phyloP scores from a whole-genome alignment of 2,797 vertebrate genomes.

The Bufotes viridis region DNA sequence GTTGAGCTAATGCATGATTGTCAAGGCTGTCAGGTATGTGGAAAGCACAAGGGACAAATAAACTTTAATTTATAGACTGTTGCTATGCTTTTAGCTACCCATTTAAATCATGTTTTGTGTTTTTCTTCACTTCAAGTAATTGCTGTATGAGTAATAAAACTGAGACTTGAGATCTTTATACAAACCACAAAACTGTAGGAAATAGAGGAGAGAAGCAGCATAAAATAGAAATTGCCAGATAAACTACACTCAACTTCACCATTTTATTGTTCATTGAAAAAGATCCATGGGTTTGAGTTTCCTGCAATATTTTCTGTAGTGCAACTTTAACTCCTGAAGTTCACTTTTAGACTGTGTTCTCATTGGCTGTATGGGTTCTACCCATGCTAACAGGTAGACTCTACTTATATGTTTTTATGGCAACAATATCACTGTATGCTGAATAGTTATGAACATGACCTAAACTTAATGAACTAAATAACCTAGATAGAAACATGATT shows the following conservation, averaged over 20 bases:
- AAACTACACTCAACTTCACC: slow-evolving; percentile 12
- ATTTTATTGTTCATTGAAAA: slow-evolving; percentile 18
- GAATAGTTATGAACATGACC: not conserved
- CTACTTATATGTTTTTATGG: not conserved
- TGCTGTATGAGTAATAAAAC: slow-evolving; percentile 38
- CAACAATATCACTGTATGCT: not conserved
- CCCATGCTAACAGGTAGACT: not conserved
- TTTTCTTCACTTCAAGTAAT: slow-evolving; percentile 35
- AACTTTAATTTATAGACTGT: slow-evolving; percentile 49
- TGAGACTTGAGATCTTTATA: slow-evolving; percentile 39
- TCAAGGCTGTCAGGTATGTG: slow-evolving; percentile 35
- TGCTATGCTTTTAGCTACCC: slow-evolving; percentile 43
- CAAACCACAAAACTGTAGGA: slow-evolving; percentile 40
- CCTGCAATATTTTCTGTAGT: not conserved
- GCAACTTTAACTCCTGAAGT: not conserved
- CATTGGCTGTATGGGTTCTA: too few species aligned
- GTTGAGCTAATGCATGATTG: slow-evolving; percentile 35
- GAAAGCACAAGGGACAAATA: slow-evolving; percentile 53
- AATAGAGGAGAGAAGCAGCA: slow-evolving; percentile 19
- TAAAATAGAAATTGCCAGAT: slow-evolving; percentile 37
- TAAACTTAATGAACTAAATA: too few species aligned
- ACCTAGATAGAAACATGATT: too few species aligned
- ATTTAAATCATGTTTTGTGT: slow-evolving; percentile 47
- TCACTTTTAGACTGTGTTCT: not conserved
- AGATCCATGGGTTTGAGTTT: slow-evolving; percentile 14